Base-by-base conservation (phyloP, 2,888 invertebrate species). In the Phasia obesa region DNA sequence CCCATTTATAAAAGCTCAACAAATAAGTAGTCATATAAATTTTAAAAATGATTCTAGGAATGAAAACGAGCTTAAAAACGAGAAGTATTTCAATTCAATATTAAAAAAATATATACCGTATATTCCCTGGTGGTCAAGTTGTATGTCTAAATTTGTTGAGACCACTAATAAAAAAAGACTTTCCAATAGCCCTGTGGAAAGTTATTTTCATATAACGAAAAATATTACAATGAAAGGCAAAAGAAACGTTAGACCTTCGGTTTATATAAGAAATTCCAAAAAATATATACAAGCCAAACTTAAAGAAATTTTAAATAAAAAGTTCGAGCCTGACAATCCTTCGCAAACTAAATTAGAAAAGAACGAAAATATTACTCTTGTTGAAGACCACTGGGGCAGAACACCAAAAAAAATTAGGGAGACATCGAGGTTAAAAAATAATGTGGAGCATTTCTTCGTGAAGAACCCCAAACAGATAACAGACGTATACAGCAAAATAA, bases 181-280 rank as follows among this genome's bases (percentile, higher is more conserved):
- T 9, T 5, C 65, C 4, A 65, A 65, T 9, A 53, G 65, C 17
- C 65, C 65, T 3, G 65, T 13, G 0, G 65, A 65, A 35, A 31
- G 51, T 3, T 65, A 67, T 21, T 67, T 67, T 19, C 27, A 67
- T 9, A 35, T 38, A 4, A 31, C 51, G 0, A 67, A 67, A 53
- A 51, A 67, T 35, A 13, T 23, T 2, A 38, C 35, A 7, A n/a
- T 35, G 7, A 21, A 13, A 9, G 51, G 53, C 13, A 35, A 38
- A 15, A 6, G 51, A 7, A 19, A 67, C 35, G 17, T 67, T 2
- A 35, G 67, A 23, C 53, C 67, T 17, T n/a, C 67, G 11, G 21
- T 23, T 31, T 31, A 31, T 7, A 31, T 31, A 4, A 19, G 38
- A 67, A 19, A 47, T 5, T 51, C 31, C 2, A 35, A 53, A 38